Conservation (phyloP, 2,797 vertebrate genomes). For the Tympanoctomys barrerae region DNA sequence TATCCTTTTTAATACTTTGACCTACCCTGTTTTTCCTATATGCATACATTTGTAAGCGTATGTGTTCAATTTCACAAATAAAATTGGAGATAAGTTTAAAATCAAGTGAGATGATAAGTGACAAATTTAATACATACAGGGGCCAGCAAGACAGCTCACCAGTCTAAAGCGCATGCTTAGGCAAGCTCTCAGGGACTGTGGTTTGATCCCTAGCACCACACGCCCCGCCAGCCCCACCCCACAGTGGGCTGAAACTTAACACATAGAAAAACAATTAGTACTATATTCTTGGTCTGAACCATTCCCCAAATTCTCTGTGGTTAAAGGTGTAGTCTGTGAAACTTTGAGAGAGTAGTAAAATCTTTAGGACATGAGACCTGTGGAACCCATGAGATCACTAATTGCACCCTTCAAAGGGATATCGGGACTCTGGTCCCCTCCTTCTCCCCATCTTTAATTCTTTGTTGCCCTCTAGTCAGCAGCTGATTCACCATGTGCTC, state of each 20-base stretch:
- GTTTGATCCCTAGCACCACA: too few species aligned
- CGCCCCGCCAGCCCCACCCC: too few species aligned
- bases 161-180: too few species aligned
- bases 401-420: neutral
- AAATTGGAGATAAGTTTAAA: constrained; percentile 10
- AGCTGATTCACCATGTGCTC: neutral
- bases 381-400: neutral
- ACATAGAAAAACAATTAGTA: neutral
- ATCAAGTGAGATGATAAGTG: neutral
- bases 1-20: constrained; percentile 32
- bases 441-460: neutral
- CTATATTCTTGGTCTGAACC: neutral
- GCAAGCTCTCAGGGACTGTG: too few species aligned
- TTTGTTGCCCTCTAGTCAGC: too few species aligned
- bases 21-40: neutral
- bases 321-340: neutral
- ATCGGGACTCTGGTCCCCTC: too few species aligned
- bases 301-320: neutral
- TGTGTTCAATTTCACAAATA: neutral
- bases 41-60: neutral
- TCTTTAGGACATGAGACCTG: neutral
- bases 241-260: neutral
- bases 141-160: too few species aligned
- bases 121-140: neutral
- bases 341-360: neutral